Conservation (phyloP, 2,888 invertebrate genomes). For the Stramonita haemastoma region DNA sequence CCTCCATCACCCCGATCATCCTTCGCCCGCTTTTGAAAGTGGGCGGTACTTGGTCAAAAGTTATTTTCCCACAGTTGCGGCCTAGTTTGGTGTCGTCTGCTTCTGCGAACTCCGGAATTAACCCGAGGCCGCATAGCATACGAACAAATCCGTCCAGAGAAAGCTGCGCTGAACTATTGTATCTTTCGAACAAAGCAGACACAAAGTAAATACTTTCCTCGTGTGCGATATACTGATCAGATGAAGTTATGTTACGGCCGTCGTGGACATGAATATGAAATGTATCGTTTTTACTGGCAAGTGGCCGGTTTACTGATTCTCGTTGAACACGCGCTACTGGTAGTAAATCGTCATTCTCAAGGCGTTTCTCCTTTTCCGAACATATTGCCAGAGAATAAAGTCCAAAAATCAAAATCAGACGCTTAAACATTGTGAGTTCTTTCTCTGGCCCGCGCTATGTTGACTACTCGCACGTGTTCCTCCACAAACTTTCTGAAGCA, state of each 20-base stretch:
- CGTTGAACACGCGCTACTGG: background rate
- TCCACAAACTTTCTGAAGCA: background rate
- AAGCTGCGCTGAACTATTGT: background rate
- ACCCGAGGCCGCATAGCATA: constrained; percentile 31
- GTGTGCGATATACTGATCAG: background rate
- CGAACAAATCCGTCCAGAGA: constrained; percentile 30
- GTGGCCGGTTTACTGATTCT: background rate
- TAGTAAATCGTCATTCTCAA: background rate
- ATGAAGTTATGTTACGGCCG: background rate
- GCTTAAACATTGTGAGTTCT: background rate
- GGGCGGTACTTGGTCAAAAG: constrained; percentile 11
- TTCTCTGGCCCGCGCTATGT: background rate
- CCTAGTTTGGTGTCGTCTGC: background rate
- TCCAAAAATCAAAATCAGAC: background rate
- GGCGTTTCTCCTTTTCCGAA: background rate
- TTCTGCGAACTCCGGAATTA: background rate
- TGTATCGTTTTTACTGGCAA: background rate
- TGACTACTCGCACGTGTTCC: background rate
- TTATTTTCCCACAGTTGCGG: constrained; percentile 5
- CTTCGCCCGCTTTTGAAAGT: background rate
- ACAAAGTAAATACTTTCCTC: constrained; percentile 30
- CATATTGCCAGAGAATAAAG: background rate
- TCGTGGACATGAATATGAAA: constrained; percentile 12
- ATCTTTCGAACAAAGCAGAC: constrained; percentile 29
- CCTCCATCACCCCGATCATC: background rate